Base-by-base conservation (phyloP, 2,113 vertebrate species). In the Gorsachius goisagi region DNA sequence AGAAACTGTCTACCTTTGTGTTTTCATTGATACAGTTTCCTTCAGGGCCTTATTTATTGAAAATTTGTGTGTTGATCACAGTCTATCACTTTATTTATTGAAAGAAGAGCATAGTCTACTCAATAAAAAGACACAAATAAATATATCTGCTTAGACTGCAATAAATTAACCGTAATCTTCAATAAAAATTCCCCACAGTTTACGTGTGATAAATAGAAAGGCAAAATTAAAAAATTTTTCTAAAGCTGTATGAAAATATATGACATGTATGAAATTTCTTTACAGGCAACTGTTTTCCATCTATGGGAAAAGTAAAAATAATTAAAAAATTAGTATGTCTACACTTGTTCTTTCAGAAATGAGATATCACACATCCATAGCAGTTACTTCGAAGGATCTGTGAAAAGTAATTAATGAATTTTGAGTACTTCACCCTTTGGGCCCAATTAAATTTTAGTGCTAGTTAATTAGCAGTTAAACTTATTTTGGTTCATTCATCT, bases 401-500 rank as follows among this genome's bases (percentile, higher is more conserved):
- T 93, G 93, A 91, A 95, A 97, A 94, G 89, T 94, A 97, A 96
- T 96, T 97, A 98, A 98, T 97, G 92, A 97, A 97, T 98, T 97
- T 95, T 97, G 93, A 97, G 69, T 60, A 83, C 84, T 97, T 96
- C 90, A 97, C 97, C 96, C 97, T 98, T 97, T 98, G 98, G 97
- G 97, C 62, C 87, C 91, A 98, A 98, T 98, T 98, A 98, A 97
- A 97, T 98, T 97, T 97, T 98, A 97, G 92, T 93, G 74, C 76
- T 95, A 96, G 78, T 97, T 98, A 98, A 98, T 98, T 98, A 98
- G 92, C 30, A 45, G 88, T 94, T 97, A 97, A 98, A 97, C 96
- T 97, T 97, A 94, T 88, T 98, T 98, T 94, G 41, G 41, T 96
- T 95, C 85, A 95, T 96, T 97, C 91, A 88, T 94, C 84, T 97